Evolutionary conservation across 2,888 invertebrate species (phyloP), one percentile per base, ranked within the genome.

Genomic region (Eustalomyia histrio): DNA sequence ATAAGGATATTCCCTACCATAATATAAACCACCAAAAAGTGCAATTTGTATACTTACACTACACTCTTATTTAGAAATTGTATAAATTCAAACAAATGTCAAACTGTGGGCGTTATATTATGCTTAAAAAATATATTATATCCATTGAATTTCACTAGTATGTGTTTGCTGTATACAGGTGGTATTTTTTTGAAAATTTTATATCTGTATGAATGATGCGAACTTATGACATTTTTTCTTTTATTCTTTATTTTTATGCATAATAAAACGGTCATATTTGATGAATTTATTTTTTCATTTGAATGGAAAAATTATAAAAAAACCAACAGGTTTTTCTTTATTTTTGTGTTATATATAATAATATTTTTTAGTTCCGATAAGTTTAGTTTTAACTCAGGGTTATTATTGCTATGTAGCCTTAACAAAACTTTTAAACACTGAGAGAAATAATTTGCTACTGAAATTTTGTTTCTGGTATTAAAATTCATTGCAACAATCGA

Each of bases 51-150:
- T 35, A n/a, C 35, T 35, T 35, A n/a, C 21, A 9, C 17, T 10
- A 3, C 67, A 50, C 35, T 8, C 10, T 8, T 78, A 17, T 17
- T 8, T 16, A 35, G 18, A 29, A 14, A 39, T 52, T 52, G 24
- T 17, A 58, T 43, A 53, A 47, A 9, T 68, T 64, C 73, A 52
- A 64, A 64, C 58, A 63, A 79, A 79, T 58, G 63, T 74, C 68
- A 68, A n/a, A 63, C 8, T 73, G 67, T 57, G 67, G 73, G 35
- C 24, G 33, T 35, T 35, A 35, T 60, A 17, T 72, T 72, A 18
- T 57, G 57, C 43, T 63, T 18, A n/a, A 69, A 67, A 72, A 55
- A 24, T n/a, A 29, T 8, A 72, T 55, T 55, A 10, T 71, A 47
- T 65, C 35, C 39, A 24, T 39, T 35, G 35, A 69, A 75, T 65